A percentile compares a stretch with the other conserved stretches of the same genome.
phyloP scores from a whole-genome alignment of 2,797 vertebrate species.

The Cacajao melanocephalus region DNA sequence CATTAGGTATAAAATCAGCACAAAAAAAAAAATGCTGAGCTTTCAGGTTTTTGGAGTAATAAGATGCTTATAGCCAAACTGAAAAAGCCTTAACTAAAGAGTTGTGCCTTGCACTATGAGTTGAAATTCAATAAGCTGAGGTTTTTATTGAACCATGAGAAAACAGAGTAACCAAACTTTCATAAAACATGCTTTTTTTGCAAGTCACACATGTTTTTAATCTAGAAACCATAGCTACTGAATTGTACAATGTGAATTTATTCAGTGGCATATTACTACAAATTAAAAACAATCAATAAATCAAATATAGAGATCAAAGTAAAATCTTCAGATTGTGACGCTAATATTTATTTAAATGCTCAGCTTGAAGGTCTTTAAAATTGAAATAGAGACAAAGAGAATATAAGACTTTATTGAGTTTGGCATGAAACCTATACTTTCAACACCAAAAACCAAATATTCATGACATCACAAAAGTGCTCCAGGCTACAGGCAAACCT shows the following conservation, averaged over 20 bases:
- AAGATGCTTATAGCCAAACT: conserved; percentile 52
- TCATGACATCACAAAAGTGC: neutral
- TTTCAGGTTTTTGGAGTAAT: conserved; percentile 43
- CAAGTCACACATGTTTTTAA: conserved; percentile 60
- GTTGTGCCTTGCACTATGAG: neutral
- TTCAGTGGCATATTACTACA: conserved; percentile 32
- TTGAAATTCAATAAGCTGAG: conserved; percentile 66
- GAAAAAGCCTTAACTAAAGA: conserved; percentile 65
- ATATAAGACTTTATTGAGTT: neutral
- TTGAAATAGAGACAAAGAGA: conserved; percentile 7
- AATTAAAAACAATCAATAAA: conserved; percentile 60
- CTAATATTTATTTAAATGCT: conserved; percentile 37
- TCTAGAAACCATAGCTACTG: conserved; percentile 53
- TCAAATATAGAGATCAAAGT: conserved; percentile 56
- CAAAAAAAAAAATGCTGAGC: conserved; percentile 62
- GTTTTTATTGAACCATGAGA: conserved; percentile 57
- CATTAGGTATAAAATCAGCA: conserved; percentile 66
- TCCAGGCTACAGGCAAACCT: neutral
- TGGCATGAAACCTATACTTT: neutral
- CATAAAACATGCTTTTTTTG: conserved; percentile 47
- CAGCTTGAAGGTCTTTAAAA: neutral
- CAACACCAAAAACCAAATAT: neutral
- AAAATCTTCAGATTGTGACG: conserved; percentile 12
- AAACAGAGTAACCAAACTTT: conserved; percentile 50
- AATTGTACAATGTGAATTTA: conserved; percentile 61